These are phyloP conservation scores for Ooceraea biroi DNA, from an alignment of 1,140 invertebrate species.

Conservation along the genomic window DNA sequence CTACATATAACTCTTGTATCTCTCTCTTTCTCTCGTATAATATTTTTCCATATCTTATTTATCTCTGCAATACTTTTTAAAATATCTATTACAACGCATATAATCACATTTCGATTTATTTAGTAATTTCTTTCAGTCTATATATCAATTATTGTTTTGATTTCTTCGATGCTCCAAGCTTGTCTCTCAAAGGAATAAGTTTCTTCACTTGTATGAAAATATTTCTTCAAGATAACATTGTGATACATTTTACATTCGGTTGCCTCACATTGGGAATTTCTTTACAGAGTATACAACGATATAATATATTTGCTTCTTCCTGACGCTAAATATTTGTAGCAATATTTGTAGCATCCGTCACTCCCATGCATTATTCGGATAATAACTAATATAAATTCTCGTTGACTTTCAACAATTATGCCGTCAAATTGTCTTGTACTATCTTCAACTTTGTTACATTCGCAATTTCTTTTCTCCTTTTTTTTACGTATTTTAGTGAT, in stretches of 20 bases:
- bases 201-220: slow-evolving; percentile 2
- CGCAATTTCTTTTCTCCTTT: neutral
- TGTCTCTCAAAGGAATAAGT: neutral
- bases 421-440: too few species aligned
- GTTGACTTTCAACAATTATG: slow-evolving; percentile 1
- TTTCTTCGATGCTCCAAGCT: neutral
- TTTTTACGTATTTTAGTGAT: neutral
- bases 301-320: neutral
- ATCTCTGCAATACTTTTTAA: neutral
- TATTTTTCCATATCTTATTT: slow-evolving; percentile 6
- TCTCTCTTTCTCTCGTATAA: neutral
- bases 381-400: too few species aligned
- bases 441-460: neutral
- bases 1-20: too few species aligned
- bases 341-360: neutral
- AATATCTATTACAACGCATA: slow-evolving; percentile 31
- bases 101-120: slow-evolving; percentile 2
- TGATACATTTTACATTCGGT: neutral
- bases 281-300: neutral
- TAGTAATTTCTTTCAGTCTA: neutral
- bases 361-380: neutral
- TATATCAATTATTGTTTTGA: neutral
- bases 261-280: neutral
- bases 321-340: neutral
- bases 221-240: neutral